Evolutionary conservation across 2,113 vertebrate genomes (phyloP).

Genomic region (Oreochromis aureus): DNA sequence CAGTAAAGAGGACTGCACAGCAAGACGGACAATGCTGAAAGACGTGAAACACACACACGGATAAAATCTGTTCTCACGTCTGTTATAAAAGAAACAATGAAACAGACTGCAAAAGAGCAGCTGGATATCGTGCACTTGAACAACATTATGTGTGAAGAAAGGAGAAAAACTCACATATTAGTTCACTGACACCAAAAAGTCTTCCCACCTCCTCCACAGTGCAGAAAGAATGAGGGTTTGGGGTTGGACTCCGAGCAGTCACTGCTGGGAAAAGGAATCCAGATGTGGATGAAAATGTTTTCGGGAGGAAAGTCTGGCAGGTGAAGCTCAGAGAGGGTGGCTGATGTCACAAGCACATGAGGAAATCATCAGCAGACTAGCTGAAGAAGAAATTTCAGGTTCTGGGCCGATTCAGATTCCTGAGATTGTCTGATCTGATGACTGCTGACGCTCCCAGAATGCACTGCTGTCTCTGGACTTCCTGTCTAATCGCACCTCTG

Average conservation of each 20-base stretch:
- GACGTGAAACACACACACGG: background rate
- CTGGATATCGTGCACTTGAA: background rate
- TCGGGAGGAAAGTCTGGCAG: background rate
- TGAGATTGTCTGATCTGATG: background rate
- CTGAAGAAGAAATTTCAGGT: background rate
- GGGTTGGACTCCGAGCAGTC: background rate
- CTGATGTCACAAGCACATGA: background rate
- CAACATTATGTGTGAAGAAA: background rate
- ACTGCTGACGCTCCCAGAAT: background rate
- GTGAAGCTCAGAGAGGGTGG: background rate
- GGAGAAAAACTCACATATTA: background rate
- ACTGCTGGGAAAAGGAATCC: background rate
- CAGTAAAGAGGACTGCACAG: background rate
- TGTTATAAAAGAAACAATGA: background rate
- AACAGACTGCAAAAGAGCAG: background rate
- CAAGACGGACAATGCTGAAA: background rate
- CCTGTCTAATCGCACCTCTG: background rate
- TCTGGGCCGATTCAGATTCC: background rate
- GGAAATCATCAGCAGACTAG: background rate
- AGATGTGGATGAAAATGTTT: background rate
- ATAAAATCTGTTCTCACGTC: background rate
- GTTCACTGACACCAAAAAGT: background rate
- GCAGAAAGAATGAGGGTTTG: background rate
- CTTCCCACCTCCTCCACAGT: background rate
- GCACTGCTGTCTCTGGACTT: background rate